A percentile compares a stretch with the other conserved stretches of the same genome.
Conservation (phyloP, 2,888 invertebrate genomes). For the Lasioglossum morio region DNA sequence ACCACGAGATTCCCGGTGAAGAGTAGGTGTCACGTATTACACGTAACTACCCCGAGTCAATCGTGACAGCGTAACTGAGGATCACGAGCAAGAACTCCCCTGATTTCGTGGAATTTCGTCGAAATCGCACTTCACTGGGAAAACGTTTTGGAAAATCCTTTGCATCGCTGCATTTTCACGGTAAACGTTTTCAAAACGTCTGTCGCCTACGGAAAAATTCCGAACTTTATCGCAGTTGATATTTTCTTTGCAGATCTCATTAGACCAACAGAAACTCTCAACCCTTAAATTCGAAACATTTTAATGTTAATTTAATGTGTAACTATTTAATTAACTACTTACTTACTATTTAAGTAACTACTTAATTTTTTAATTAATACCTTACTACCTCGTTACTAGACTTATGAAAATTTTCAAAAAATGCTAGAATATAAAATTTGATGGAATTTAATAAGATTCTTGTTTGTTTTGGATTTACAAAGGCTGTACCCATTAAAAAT, state of each 20-base stretch:
- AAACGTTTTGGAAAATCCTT: not conserved
- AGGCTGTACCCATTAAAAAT: no score
- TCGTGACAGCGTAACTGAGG: not conserved
- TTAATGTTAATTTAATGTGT: no score
- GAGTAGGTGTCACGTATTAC: conserved; percentile 21
- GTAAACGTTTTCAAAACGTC: not conserved
- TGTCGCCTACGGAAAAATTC: not conserved
- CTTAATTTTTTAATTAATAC: no score
- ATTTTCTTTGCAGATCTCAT: not conserved
- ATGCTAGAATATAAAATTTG: no score
- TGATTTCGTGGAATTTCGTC: not conserved
- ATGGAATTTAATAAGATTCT: no score
- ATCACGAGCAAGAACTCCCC: not conserved
- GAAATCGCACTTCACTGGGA: not conserved
- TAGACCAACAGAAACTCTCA: not conserved
- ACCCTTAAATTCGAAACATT: no score
- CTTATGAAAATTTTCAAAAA: no score
- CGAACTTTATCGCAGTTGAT: not conserved
- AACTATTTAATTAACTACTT: no score
- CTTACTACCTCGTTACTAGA: no score
- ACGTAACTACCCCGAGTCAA: not conserved
- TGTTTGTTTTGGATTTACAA: no score
- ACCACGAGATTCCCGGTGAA: conserved; percentile 4
- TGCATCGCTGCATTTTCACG: not conserved
- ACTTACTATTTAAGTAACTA: no score